These are phyloP conservation scores for Betta splendens DNA, from an alignment of 2,797 vertebrate genomes.

Conservation along the genomic window DNA sequence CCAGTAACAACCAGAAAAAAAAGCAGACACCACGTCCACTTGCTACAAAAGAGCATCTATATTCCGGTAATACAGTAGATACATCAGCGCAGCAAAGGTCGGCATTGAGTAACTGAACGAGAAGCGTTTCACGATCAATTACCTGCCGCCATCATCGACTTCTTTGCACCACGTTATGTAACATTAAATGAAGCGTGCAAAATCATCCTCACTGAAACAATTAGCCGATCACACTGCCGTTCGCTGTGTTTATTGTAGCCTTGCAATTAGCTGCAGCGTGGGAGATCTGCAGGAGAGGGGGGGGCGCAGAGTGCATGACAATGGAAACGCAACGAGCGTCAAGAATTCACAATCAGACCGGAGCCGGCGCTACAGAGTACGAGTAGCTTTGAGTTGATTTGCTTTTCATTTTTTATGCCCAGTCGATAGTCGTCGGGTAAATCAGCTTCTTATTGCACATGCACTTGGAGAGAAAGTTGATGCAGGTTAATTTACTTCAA, in stretches of 20 bases:
- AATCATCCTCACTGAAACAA: constrained; percentile 38
- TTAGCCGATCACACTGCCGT: constrained; percentile 37
- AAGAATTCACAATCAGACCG: constrained; percentile 6
- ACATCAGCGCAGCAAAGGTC: neutral
- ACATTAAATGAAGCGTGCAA: constrained; percentile 20
- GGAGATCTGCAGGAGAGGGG: neutral
- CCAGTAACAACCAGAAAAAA: neutral
- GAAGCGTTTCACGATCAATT: constrained; percentile 9
- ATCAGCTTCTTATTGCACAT: neutral
- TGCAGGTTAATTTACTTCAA: neutral
- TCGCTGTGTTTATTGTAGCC: constrained; percentile 20
- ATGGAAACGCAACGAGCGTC: constrained; percentile 2
- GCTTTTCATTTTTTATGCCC: constrained; percentile 3
- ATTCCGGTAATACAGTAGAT: neutral
- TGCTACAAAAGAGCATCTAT: neutral
- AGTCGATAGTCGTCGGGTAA: neutral
- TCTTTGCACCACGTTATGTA: constrained; percentile 17
- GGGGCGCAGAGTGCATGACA: neutral
- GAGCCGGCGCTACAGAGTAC: neutral
- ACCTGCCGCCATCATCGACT: constrained; percentile 8
- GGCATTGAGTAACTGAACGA: neutral
- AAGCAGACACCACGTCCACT: neutral
- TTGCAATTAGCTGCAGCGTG: constrained; percentile 4
- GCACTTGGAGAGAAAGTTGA: neutral
- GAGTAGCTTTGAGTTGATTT: neutral